These are phyloP conservation scores for Haemorhous mexicanus DNA, from an alignment of 2,113 vertebrate species.

Conservation along the genomic window DNA sequence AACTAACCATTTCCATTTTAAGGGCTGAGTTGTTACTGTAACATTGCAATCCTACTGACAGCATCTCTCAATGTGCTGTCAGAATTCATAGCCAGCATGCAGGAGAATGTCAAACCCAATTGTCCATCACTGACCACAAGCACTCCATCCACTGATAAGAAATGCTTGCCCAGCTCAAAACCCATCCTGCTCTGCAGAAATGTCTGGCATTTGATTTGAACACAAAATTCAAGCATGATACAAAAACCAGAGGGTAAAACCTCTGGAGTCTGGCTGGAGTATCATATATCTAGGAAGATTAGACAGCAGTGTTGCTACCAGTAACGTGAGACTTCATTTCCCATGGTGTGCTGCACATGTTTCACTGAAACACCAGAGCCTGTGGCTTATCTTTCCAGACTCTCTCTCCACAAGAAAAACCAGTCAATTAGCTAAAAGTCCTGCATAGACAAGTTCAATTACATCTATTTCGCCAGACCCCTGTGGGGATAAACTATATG, in stretches of 20 bases:
- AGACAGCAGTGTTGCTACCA: background rate
- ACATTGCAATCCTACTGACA: background rate
- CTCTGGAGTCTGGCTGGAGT: background rate
- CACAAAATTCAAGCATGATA: background rate
- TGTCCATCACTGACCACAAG: background rate
- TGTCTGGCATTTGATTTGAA: background rate
- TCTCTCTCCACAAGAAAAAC: background rate
- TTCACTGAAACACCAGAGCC: background rate
- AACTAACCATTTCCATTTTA: background rate
- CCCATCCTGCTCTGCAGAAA: background rate
- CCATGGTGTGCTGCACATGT: accelerated
- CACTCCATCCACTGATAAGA: background rate
- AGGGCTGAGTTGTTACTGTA: background rate
- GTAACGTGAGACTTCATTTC: accelerated
- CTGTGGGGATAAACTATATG: background rate
- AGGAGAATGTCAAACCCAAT: background rate
- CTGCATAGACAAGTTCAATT: background rate
- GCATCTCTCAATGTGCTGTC: background rate
- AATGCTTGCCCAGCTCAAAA: background rate
- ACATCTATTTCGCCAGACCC: background rate
- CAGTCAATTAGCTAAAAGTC: background rate
- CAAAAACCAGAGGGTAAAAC: background rate
- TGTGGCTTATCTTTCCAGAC: background rate
- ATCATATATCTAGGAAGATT: background rate
- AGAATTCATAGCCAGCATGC: background rate